phyloP scores from a whole-genome alignment of 2,888 invertebrate species.

The Mycalesis mineus region DNA sequence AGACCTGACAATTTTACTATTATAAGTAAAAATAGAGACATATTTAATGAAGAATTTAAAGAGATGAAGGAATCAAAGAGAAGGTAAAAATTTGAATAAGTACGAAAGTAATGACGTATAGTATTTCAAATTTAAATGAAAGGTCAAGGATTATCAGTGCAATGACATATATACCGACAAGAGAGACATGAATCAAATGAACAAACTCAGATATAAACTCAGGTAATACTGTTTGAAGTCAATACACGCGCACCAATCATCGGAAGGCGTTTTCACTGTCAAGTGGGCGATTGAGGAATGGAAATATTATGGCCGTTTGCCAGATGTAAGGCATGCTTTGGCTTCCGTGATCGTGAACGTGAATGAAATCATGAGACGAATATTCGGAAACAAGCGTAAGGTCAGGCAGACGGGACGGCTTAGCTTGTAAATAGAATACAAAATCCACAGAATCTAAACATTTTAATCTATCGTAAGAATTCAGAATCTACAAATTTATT shows the following conservation, averaged over 20 bases:
- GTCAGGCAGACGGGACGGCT: background rate
- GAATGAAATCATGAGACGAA: conserved; percentile 6
- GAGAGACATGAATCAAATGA: background rate
- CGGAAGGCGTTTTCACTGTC: conserved; percentile 22
- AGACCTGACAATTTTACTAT: background rate
- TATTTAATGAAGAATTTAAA: no score
- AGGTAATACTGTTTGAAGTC: conserved; percentile 25
- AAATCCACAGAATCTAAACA: no score
- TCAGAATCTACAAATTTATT: background rate
- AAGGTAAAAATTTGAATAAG: no score
- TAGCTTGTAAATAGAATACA: background rate
- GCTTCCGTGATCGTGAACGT: conserved; percentile 11
- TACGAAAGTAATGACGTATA: background rate
- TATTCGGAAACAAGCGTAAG: conserved; percentile 1
- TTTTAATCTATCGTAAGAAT: background rate
- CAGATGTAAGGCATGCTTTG: conserved; percentile 20
- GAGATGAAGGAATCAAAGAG: no score
- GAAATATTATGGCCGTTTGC: conserved; percentile 23
- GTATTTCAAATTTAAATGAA: background rate
- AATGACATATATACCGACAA: background rate
- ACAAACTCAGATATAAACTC: background rate
- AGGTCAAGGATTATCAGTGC: background rate
- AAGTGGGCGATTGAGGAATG: conserved; percentile 21
- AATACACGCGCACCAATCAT: conserved; percentile 18
- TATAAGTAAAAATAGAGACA: no score